Percentiles rank a stretch among this genome's conserved stretches.
These are phyloP conservation scores for Heterocephalus glaber DNA, from an alignment of 2,113 vertebrate genomes.

Conservation along the genomic window DNA sequence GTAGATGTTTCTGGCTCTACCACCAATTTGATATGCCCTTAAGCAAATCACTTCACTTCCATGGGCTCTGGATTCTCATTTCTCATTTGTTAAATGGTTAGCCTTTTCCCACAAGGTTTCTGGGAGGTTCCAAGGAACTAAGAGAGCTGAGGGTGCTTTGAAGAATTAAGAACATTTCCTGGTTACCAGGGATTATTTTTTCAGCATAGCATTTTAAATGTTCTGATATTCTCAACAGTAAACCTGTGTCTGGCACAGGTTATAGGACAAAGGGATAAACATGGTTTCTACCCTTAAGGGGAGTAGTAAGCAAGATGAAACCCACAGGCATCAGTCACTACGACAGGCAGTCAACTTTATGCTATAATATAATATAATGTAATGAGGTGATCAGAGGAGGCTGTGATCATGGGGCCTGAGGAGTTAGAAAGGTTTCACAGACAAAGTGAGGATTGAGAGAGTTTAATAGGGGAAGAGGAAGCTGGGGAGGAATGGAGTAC, in stretches of 20 bases:
- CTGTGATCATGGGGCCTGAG: background rate
- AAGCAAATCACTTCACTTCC: background rate
- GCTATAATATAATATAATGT: background rate
- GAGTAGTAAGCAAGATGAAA: background rate
- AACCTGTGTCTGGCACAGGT: background rate
- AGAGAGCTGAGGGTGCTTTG: background rate
- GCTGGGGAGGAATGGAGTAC: background rate
- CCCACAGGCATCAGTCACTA: background rate
- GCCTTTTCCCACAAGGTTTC: background rate
- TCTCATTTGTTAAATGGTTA: background rate
- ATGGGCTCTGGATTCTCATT: background rate
- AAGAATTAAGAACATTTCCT: conserved; percentile 40
- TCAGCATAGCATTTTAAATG: background rate
- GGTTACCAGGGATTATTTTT: background rate
- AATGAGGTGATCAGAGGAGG: background rate
- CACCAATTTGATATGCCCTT: background rate
- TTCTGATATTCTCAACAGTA: background rate
- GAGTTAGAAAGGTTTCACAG: background rate
- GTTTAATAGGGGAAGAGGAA: background rate
- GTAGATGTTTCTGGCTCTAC: background rate
- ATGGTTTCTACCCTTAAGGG: background rate
- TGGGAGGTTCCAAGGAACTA: background rate
- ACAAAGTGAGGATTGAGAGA: background rate
- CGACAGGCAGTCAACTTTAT: background rate
- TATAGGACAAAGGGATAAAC: background rate